Percentiles rank a stretch among this genome's conserved stretches.
Evolutionary conservation across 2,888 invertebrate genomes (phyloP).

Genomic region (Poecilus cupreus): DNA sequence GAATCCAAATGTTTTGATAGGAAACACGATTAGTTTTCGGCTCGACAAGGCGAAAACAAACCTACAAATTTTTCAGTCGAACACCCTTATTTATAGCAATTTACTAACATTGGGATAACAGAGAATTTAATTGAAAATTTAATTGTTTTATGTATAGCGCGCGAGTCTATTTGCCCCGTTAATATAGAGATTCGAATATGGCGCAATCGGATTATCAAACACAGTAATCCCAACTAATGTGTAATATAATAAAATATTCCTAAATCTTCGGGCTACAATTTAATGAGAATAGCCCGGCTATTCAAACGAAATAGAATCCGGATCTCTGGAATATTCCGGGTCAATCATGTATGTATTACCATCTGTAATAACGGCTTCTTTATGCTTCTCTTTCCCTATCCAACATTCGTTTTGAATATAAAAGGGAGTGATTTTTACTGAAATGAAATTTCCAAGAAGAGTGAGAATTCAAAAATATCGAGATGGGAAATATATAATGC

Average conservation of each 20-base stretch:
- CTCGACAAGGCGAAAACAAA: slow-evolving; percentile 49
- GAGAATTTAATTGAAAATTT: slow-evolving; percentile 51
- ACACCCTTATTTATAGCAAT: slow-evolving; percentile 53
- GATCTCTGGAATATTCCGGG: slow-evolving; percentile 17
- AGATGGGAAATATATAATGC: background rate
- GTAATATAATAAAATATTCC: background rate
- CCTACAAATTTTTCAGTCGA: slow-evolving; percentile 53
- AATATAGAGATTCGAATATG: slow-evolving; percentile 13
- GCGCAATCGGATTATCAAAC: slow-evolving; percentile 22
- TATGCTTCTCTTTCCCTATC: slow-evolving; percentile 21
- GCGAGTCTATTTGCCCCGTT: slow-evolving; percentile 18
- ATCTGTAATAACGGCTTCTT: slow-evolving; percentile 38
- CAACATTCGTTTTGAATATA: slow-evolving; percentile 49
- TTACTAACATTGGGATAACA: slow-evolving; percentile 13
- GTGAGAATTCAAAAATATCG: background rate
- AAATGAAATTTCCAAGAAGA: slow-evolving; percentile 44
- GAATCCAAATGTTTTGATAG: slow-evolving; percentile 48
- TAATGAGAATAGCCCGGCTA: slow-evolving; percentile 10
- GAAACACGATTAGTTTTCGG: slow-evolving; percentile 47
- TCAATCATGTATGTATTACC: slow-evolving; percentile 50
- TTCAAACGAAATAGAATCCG: background rate
- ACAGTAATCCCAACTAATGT: slow-evolving; percentile 7
- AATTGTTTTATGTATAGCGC: slow-evolving; percentile 46
- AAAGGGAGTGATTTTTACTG: slow-evolving; percentile 47
- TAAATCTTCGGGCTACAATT: background rate